phyloP scores from a whole-genome alignment of 2,797 vertebrate species.

The Rhincodon typus region DNA sequence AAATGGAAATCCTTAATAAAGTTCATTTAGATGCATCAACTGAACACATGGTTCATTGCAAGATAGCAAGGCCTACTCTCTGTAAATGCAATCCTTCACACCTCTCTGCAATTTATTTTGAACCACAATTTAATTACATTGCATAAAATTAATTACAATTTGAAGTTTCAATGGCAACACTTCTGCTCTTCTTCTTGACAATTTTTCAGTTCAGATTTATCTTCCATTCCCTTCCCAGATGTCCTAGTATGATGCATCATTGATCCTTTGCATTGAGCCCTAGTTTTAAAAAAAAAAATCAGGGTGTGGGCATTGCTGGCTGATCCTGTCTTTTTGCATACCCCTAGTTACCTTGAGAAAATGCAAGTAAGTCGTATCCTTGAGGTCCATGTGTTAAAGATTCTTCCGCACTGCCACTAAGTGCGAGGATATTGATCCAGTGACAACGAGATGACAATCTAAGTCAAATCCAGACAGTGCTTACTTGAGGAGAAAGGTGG shows the following conservation, averaged over 20 bases:
- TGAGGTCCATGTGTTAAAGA: background rate
- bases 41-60: background rate
- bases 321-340: background rate
- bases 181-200: background rate
- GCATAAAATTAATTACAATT: background rate
- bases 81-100: conserved; percentile 33
- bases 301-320: background rate
- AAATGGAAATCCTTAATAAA: background rate
- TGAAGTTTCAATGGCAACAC: background rate
- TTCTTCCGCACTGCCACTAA: background rate
- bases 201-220: background rate
- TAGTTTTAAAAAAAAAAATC: background rate
- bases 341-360: background rate
- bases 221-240: background rate
- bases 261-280: background rate
- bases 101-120: background rate
- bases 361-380: background rate
- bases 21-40: conserved; percentile 11
- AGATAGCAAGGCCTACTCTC: background rate
- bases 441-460: background rate
- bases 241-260: background rate
- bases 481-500: background rate
- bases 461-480: background rate
- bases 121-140: background rate
- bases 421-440: background rate